Evolutionary conservation across 2,113 vertebrate species (phyloP), one percentile per base, ranked within the genome.

Genomic region (Zapornia atra): DNA sequence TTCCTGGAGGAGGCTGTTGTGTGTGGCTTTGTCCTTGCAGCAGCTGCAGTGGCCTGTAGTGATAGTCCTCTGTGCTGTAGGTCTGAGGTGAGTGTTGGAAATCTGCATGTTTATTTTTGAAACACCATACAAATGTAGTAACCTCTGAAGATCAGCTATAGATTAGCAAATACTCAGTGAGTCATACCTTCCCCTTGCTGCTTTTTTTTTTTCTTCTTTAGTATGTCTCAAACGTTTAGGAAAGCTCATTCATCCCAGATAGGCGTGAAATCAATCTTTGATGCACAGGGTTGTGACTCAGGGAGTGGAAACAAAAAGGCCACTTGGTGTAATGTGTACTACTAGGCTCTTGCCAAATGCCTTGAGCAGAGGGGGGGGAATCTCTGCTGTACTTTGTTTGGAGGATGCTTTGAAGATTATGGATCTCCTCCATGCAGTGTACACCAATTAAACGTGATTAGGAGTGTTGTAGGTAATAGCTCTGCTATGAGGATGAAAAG

Each of bases 261-360:
- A 96, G 87, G 89, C 42, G 46, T 97, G 95, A 95, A 96, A 97
- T 96, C 82, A 76, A 90, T 91, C 93, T 90, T 92, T 91, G 95
- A 87, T 96, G 86, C 84, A 33, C n/a, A 57, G 81, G 93, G 84
- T 33, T 95, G 96, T 97, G 95, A 96, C 83, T 97, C 82, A 96
- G 78, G 91, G 73, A 92, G 50, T 90, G 85, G 96, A 90, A 96
- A 91, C 69, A 89, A 87, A 94, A 95, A 91, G 91, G 83, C 92
- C 46, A 75, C 76, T 94, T 59, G 54, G 59, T 94, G 89, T 91
- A 57, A 91, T 80, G 82, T 88, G 75, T 86, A 46, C 77, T 91
- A 44, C 81, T 82, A 1, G 56, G 57, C 66, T 95, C 40, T 94
- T 96, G 92, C 94, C 92, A 96, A 82, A 80, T 94, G 73, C 83